A percentile compares a stretch with the other conserved stretches of the same genome.
These are phyloP conservation scores for Eupithecia inturbata DNA, from an alignment of 2,888 invertebrate genomes.

Conservation along the genomic window DNA sequence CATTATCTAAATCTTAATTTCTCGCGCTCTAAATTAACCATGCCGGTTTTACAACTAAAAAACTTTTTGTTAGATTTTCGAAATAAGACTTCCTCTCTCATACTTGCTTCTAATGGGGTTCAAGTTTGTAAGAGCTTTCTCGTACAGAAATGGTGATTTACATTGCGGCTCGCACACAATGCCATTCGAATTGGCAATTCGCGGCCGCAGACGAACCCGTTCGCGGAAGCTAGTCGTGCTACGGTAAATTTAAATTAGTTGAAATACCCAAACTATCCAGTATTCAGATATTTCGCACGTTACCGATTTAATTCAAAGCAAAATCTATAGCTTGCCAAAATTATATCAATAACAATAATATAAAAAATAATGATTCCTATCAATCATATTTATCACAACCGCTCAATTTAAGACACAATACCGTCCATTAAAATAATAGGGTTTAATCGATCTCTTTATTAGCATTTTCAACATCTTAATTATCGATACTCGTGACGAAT, in stretches of 20 bases:
- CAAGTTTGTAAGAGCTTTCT: constrained; percentile 61
- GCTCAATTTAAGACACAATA: constrained; percentile 37
- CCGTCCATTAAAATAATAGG: constrained; percentile 35
- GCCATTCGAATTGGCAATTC: constrained; percentile 64
- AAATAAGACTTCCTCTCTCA: neutral
- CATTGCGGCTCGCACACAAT: constrained; percentile 79
- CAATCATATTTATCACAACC: constrained; percentile 34
- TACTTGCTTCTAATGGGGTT: constrained; percentile 52
- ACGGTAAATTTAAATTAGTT: constrained; percentile 82
- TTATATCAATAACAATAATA: neutral
- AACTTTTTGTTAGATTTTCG: neutral
- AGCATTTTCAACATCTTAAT: constrained; percentile 50
- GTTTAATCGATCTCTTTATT: constrained; percentile 38
- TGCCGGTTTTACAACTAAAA: neutral
- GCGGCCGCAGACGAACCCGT: constrained; percentile 58
- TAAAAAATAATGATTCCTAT: constrained; percentile 23
- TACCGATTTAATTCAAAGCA: constrained; percentile 32
- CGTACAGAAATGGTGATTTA: constrained; percentile 70
- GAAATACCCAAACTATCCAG: constrained; percentile 49
- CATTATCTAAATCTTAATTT: neutral
- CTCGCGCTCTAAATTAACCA: neutral
- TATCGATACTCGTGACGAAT: constrained; percentile 61
- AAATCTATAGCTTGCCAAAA: constrained; percentile 32
- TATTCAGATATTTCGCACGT: neutral
- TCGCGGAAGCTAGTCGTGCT: constrained; percentile 71